Conservation (phyloP, 2,797 vertebrate species). For the Rhabdomys pumilio region DNA sequence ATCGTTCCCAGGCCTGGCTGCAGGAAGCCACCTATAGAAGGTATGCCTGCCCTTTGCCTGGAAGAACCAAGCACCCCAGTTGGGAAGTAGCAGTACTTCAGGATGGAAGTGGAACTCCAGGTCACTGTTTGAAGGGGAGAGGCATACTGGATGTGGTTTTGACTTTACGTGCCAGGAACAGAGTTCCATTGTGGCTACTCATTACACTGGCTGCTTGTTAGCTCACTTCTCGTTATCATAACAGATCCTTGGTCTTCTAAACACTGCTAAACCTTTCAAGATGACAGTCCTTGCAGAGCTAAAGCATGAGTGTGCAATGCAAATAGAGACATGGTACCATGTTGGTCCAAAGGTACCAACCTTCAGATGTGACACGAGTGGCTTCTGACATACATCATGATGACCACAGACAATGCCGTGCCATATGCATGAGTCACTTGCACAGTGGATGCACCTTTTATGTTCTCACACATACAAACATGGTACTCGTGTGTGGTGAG, state of each 20-base stretch:
- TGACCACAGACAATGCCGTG: neutral
- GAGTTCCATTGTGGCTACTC: neutral
- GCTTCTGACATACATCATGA: neutral
- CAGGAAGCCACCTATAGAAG: neutral
- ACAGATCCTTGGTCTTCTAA: neutral
- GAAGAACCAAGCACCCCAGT: neutral
- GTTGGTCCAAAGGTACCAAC: neutral
- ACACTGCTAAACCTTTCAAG: slow-evolving; percentile 31
- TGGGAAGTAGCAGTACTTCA: neutral
- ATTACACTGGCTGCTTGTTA: neutral
- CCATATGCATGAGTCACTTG: too few relatives aligned
- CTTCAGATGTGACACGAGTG: neutral
- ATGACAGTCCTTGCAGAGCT: neutral
- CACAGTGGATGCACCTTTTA: neutral
- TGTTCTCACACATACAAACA: neutral
- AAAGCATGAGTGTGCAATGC: neutral
- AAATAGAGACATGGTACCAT: neutral
- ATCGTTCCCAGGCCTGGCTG: neutral
- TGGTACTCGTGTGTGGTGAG: neutral
- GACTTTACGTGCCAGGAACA: neutral
- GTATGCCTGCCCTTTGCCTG: neutral
- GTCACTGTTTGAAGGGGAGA: neutral
- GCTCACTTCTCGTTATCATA: neutral
- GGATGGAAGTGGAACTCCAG: neutral
- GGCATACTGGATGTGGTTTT: neutral